Evolutionary conservation across 2,113 vertebrate species (phyloP), one percentile per base, ranked within the genome.

Genomic region (Opisthocomus hoazin): DNA sequence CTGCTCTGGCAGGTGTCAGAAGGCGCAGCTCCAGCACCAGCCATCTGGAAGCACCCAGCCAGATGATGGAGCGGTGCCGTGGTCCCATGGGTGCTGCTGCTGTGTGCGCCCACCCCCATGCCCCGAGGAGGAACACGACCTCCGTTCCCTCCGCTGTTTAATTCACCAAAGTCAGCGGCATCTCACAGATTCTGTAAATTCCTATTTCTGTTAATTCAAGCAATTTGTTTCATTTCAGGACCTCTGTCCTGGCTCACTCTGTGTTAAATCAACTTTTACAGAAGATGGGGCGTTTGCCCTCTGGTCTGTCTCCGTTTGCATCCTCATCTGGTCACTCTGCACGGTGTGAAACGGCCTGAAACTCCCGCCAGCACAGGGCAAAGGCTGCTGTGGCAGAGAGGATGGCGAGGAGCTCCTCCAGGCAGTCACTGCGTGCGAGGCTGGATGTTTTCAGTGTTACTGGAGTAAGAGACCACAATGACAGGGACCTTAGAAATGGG

Each of bases 31-130:
- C 60, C n/a, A 1, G 5, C 45, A 10, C 2, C 29, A 46, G 60
- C 66, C 48, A 18, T 20, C 61, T 64, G 92, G 56, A 63, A 85
- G 60, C 41, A 7, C 36, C 0, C 29, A 27, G 74, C 46, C 6
- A 5, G 12, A 5, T 17, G 69, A 54, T 3, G 53, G 82, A 86
- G 75, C 17, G 2, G 37, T 3, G 21, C 29, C 1, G 1, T 4
- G 45, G 18, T 46, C 5, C 0, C 74, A 58, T 3, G 12, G 20
- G 69, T 16, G 21, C 61, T 29, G 68, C 43, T 30, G 68, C 75
- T 36, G 71, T 1, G 12, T 0, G 20, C 71, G 9, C 15, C 18
- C 76, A 14, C 29, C 20, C 39, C 18, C 3, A 0, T 9, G 17
- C 24, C 66, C 48, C 6, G 1, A 6, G 29, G 50, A 69, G 45